Percentiles rank a stretch among this genome's conserved stretches.
Evolutionary conservation across 2,113 vertebrate genomes (phyloP).

Genomic region (Gavialis gangeticus): DNA sequence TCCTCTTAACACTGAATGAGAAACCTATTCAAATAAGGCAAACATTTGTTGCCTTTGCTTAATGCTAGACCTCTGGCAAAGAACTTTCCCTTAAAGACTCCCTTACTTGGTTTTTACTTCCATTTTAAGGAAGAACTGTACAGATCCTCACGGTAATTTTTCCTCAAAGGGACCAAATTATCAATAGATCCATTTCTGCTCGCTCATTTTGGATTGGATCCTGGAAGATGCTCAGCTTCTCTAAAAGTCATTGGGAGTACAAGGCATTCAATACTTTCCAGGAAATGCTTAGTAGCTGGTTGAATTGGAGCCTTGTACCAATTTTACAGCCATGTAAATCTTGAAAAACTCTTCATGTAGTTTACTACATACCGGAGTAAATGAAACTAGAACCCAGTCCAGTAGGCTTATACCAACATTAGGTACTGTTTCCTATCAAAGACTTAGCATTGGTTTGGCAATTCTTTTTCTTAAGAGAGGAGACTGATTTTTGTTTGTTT

Average conservation of each 20-base stretch:
- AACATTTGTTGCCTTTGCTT: background rate
- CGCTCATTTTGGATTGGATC: background rate
- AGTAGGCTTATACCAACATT: background rate
- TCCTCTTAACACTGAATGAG: background rate
- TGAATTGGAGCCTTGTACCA: fast-evolving
- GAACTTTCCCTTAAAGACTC: background rate
- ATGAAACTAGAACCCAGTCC: background rate
- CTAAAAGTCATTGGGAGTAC: fast-evolving
- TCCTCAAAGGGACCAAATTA: fast-evolving
- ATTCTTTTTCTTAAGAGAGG: background rate
- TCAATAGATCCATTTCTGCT: fast-evolving
- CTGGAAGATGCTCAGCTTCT: fast-evolving
- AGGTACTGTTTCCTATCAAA: background rate
- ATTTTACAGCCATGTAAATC: fast-evolving
- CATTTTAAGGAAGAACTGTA: background rate
- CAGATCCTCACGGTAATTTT: fast-evolving
- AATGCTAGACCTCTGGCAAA: background rate
- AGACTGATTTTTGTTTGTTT: background rate
- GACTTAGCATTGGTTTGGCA: background rate
- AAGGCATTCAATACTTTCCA: fast-evolving
- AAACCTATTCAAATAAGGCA: background rate
- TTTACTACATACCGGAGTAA: background rate
- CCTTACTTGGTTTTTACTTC: fast-evolving
- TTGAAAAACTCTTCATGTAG: background rate
- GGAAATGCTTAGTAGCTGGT: fast-evolving